Evolutionary conservation across 2,888 invertebrate genomes (phyloP).

Genomic region (Dascillus cervinus): DNA sequence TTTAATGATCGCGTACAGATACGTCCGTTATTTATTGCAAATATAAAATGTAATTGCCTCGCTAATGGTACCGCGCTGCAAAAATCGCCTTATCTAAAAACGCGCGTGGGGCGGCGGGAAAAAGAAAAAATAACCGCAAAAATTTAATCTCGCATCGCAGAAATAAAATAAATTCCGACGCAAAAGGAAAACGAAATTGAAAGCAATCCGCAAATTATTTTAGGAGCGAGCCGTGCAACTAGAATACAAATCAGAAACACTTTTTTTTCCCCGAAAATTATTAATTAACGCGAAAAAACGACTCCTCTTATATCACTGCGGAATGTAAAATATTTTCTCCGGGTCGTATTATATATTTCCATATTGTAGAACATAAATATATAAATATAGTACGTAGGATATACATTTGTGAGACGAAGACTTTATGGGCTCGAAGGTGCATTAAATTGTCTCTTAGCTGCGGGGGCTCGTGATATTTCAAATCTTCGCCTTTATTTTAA

Average conservation of each 20-base stretch:
- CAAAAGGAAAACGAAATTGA: conserved; percentile 28
- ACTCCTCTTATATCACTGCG: too few relatives aligned
- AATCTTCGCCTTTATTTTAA: conserved; percentile 33
- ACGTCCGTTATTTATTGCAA: conserved; percentile 25
- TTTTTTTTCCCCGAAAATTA: too few relatives aligned
- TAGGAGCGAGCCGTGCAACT: conserved; percentile 23
- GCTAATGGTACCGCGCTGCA: conserved; percentile 19
- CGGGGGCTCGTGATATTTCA: conserved; percentile 27
- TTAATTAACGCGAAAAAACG: too few relatives aligned
- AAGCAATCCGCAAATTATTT: conserved; percentile 33
- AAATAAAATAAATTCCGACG: conserved; percentile 30
- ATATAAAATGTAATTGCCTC: conserved; percentile 34
- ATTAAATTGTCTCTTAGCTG: conserved; percentile 37
- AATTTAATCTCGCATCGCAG: conserved; percentile 29
- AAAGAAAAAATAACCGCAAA: conserved; percentile 16
- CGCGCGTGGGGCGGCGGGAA: not conserved
- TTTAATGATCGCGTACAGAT: not conserved
- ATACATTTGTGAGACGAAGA: conserved; percentile 36
- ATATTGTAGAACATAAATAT: conserved; percentile 41
- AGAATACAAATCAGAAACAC: conserved; percentile 28
- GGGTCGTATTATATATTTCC: conserved; percentile 37
- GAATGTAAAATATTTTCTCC: conserved; percentile 22
- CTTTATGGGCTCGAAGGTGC: conserved; percentile 36
- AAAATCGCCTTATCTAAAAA: not conserved
- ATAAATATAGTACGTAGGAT: conserved; percentile 38